A percentile compares a stretch with the other conserved stretches of the same genome.
Evolutionary conservation across 2,888 invertebrate genomes (phyloP).

Genomic region (Exephanes ischioxanthus): DNA sequence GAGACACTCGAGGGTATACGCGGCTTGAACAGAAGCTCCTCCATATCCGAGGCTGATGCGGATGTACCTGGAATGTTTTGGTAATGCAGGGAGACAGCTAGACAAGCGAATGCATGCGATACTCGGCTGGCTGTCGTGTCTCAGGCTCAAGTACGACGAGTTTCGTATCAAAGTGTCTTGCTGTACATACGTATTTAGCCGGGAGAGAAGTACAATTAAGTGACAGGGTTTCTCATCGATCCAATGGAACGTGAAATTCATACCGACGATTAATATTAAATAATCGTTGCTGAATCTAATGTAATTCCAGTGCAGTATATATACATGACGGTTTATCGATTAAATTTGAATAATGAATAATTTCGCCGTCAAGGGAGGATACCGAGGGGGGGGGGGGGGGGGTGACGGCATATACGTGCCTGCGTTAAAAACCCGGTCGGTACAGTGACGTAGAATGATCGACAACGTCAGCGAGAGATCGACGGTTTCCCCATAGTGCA

Average conservation of each 20-base stretch:
- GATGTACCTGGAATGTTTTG: constrained; percentile 54
- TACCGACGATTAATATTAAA: constrained; percentile 45
- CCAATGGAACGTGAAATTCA: constrained; percentile 38
- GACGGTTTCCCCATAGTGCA: constrained; percentile 6
- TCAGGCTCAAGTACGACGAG: constrained; percentile 13
- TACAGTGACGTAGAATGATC: constrained; percentile 74
- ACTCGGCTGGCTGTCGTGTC: constrained; percentile 40
- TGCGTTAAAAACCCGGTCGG: constrained; percentile 72
- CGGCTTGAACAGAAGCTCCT: constrained; percentile 41
- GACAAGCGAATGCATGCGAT: constrained; percentile 67
- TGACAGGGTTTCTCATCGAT: constrained; percentile 9
- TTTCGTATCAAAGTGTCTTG: constrained; percentile 51
- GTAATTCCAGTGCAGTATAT: constrained; percentile 4
- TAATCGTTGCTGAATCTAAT: constrained; percentile 24
- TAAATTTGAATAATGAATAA: constrained; percentile 33
- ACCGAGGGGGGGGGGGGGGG: background rate
- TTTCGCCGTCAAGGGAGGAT: background rate
- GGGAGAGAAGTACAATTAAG: constrained; percentile 48
- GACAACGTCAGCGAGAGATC: constrained; percentile 67
- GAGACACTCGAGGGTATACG: constrained; percentile 49
- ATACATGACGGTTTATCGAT: constrained; percentile 8
- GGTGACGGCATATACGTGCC: constrained; percentile 6
- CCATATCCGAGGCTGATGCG: constrained; percentile 40
- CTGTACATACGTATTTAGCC: constrained; percentile 34
- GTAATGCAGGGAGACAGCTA: constrained; percentile 67